Base-by-base conservation (phyloP, 2,797 vertebrate genomes). In the Malurus leucopterus region DNA sequence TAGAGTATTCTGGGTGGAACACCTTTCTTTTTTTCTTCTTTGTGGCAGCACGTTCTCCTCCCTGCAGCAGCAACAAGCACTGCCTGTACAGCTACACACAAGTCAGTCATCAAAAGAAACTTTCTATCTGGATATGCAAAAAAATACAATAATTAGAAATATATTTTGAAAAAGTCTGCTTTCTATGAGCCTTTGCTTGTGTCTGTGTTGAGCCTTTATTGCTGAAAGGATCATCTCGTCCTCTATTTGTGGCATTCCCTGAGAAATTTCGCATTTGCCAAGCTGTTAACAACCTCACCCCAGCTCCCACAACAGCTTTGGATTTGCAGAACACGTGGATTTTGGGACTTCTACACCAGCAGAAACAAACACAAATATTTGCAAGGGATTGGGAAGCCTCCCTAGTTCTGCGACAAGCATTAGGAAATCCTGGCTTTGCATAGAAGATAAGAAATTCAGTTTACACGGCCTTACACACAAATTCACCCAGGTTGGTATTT, bases 331-430 rank as follows among this genome's bases (percentile, higher is more conserved):
- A 44, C 34, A 61, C 40, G 3, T 1, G 1, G 58, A 27, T 50
- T 36, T 8, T 41, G 29, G 50, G 46, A 59, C 24, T 57, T 30
- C 6, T 20, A 8, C 12, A 50, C 6, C 38, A 68, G 30, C 67
- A 75, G 49, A 69, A 83, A 30, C 11, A 62, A 43, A 44, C 50
- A 80, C 11, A 73, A 78, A 65, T 32, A 59, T 64, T 69, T 78
- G 27, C 40, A 46, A 13, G 32, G 49, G 30, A 34, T 61, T 55
- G 58, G 54, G 30, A 23, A 64, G 29, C 10, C 36, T 62, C 27
- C 34, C 34, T 1, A 20, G 32, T 6, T 50, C 0, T 0, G 54
- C 23, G 62, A 38, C 20, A 64, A 36, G 55, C n/a, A 11, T 50
- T 21, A 73, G 32, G 65, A 62, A 80, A 70, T 12, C 8, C 63